Evolutionary conservation across 1,140 invertebrate genomes (phyloP), one percentile per base, ranked within the genome.

Genomic region (Pseudomyrmex pallidus): DNA sequence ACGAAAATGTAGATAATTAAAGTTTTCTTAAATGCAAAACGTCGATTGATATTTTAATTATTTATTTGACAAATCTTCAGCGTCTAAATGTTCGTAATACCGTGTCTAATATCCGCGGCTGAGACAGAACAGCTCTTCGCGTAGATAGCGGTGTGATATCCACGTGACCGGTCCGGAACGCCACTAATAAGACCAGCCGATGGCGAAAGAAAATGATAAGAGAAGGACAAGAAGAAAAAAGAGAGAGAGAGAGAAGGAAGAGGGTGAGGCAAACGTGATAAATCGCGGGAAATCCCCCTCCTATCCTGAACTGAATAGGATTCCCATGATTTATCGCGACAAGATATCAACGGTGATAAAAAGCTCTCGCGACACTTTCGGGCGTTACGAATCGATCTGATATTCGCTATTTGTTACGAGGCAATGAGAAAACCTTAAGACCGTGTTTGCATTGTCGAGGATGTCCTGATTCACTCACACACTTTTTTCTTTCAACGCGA

Each of bases 321-420:
- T 89, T 88, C 76, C 68, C 84, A 87, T 89, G 86, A 89, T 89
- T 89, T 89, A 89, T 89, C 88, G 85, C 78, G 85, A 86, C 84
- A 83, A 88, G 88, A 89, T 89, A 86, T 89, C 86, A 82, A 88
- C 84, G 57, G 61, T 84, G 86, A 89, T 89, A 88, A 89, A 88
- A 85, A 89, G 87, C 86, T 82, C 84, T 76, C 76, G 77, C 74
- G 57, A 64, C 82, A 64, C 62, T 78, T 66, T 50, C 56, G 66
- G 52, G 13, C 76, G 76, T 46, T 72, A 59, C 78, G 70, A 82
- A 82, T 82, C 78, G 78, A 82, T 82, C 78, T 48, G 57, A 74
- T 74, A 52, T 59, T 74, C 57, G 57, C 50, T 52, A 74, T 82
- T 82, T 74, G 61, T 82, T 82, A 82, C 70, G 48, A 44, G 12